phyloP scores from a whole-genome alignment of 2,888 invertebrate species.

The Linnaemya tessellans region DNA sequence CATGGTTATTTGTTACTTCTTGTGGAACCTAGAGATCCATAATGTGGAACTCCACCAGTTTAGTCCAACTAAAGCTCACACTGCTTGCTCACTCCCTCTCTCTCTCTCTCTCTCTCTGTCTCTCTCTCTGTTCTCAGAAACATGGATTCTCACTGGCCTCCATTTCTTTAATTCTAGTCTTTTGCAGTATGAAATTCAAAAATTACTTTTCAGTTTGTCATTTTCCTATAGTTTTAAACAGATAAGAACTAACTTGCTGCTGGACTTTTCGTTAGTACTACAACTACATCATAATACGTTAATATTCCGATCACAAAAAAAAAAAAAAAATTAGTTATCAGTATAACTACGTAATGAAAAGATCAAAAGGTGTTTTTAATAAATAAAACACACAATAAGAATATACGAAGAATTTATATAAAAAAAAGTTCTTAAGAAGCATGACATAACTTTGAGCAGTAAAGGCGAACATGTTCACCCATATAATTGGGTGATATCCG shows the following conservation, averaged over 20 bases:
- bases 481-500: constrained; percentile 57
- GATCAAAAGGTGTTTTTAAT: constrained; percentile 58
- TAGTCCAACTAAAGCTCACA: too few species aligned
- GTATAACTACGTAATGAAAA: constrained; percentile 62
- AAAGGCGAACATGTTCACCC: constrained; percentile 16
- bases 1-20: too few species aligned
- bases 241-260: constrained; percentile 42
- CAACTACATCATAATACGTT: constrained; percentile 13
- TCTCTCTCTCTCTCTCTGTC: too few species aligned
- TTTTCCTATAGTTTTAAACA: neutral
- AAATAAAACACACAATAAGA: constrained; percentile 17
- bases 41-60: too few species aligned
- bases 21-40: too few species aligned
- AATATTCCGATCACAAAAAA: neutral
- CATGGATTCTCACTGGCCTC: neutral
- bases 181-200: neutral
- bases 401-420: constrained; percentile 29
- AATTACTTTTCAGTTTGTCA: constrained; percentile 23
- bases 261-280: constrained; percentile 9
- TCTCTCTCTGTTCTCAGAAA: too few species aligned
- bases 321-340: constrained; percentile 56
- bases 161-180: neutral
- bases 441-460: constrained; percentile 39
- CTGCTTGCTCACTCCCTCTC: too few species aligned
- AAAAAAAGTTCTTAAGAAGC: constrained; percentile 18